phyloP scores from a whole-genome alignment of 2,888 invertebrate genomes.

The Flabesymbios commensalis region DNA sequence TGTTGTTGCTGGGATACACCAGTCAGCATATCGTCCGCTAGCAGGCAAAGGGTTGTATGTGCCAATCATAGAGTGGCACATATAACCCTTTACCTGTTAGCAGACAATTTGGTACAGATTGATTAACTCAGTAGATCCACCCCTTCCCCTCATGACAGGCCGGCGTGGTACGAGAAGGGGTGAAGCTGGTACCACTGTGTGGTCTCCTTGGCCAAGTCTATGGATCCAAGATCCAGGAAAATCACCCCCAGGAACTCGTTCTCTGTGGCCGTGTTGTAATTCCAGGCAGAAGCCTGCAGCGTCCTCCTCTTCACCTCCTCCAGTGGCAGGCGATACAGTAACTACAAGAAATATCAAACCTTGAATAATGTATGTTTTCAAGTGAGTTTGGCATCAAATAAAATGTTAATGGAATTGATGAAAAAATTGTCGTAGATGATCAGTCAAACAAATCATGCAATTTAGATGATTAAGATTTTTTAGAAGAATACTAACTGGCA shows the following conservation, averaged over 20 bases:
- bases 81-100: too few species aligned
- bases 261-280: conserved; percentile 89
- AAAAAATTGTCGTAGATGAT: not conserved
- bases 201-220: conserved; percentile 78
- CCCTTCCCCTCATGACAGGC: too few species aligned
- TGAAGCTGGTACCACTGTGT: conserved; percentile 82
- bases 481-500: too few species aligned
- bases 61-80: too few species aligned
- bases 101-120: too few species aligned
- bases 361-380: not conserved
- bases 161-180: too few species aligned
- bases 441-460: not conserved
- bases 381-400: not conserved
- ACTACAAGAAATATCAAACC: conserved; percentile 63
- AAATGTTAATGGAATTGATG: not conserved
- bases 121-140: too few species aligned
- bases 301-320: conserved; percentile 76
- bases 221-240: conserved; percentile 74
- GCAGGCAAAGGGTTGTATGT: too few species aligned
- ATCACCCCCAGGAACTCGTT: conserved; percentile 95
- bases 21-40: too few species aligned
- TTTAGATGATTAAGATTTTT: not conserved
- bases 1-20: too few species aligned
- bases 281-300: conserved; percentile 93
- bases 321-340: conserved; percentile 84